Percentiles rank a stretch among this genome's conserved stretches.
phyloP scores from a whole-genome alignment of 35 echinoderm and acorn worm species.

The Anneissia japonica region DNA sequence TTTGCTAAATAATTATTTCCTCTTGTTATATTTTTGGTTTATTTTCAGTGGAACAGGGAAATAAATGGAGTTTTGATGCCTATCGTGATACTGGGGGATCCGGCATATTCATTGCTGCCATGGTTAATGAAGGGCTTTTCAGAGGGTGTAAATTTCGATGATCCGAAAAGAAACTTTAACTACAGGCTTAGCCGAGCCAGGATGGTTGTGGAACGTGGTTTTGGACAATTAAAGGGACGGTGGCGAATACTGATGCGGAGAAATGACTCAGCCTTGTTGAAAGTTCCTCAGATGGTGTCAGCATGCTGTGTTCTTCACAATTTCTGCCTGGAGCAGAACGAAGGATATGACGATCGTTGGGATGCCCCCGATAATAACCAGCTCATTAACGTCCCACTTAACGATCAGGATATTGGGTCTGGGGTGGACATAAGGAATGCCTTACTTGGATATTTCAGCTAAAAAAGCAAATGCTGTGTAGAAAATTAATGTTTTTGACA shows the following conservation, averaged over 20 bases:
- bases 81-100: slow-evolving; percentile 55
- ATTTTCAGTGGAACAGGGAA: too few species aligned
- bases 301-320: slow-evolving; percentile 60
- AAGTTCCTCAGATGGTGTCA: slow-evolving; percentile 15
- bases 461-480: too few species aligned
- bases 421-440: too few species aligned
- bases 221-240: slow-evolving; percentile 56
- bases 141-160: slow-evolving; percentile 10
- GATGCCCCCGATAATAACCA: too few species aligned
- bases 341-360: too few species aligned
- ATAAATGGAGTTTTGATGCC: slow-evolving; percentile 50
- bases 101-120: slow-evolving; percentile 42
- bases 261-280: slow-evolving; percentile 20
- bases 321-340: too few species aligned
- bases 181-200: slow-evolving; percentile 33
- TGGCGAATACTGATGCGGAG: slow-evolving; percentile 49
- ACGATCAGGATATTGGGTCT: too few species aligned
- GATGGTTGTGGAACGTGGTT: slow-evolving; percentile 52
- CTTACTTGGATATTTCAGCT: too few species aligned
- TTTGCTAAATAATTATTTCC: too few species aligned
- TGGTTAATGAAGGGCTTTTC: slow-evolving; percentile 55
- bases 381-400: too few species aligned
- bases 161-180: slow-evolving; percentile 25
- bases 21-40: slow-evolving; percentile 34
- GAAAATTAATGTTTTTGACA: too few species aligned